Evolutionary conservation across 2,113 vertebrate genomes (phyloP).

Genomic region (Arizona elegans): DNA sequence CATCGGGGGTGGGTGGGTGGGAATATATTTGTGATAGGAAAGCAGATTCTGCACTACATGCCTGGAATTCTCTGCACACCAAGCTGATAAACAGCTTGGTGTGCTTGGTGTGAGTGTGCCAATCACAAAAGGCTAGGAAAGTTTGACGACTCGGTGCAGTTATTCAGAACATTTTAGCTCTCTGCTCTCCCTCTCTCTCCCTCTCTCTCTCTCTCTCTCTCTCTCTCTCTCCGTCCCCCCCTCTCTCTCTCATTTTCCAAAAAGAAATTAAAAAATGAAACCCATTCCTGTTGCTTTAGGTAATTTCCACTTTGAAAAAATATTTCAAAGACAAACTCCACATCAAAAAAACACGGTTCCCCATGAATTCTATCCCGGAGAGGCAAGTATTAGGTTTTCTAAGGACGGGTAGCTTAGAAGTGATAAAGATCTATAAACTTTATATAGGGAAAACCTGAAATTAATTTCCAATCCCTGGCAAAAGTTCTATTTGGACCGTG

Average conservation of each 20-base stretch:
- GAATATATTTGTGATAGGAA: background rate
- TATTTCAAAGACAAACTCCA: background rate
- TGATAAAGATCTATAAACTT: background rate
- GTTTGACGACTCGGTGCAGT: background rate
- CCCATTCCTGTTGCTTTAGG: background rate
- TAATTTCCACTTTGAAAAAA: background rate
- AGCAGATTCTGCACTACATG: background rate
- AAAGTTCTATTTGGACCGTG: background rate
- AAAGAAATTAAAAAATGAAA: constrained; percentile 3
- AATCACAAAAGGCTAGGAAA: background rate
- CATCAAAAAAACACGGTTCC: background rate
- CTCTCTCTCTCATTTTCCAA: background rate
- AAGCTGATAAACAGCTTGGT: background rate
- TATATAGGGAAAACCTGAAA: background rate
- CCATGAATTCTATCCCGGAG: background rate
- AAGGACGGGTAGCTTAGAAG: background rate
- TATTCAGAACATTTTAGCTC: background rate
- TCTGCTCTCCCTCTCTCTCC: background rate
- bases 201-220: too few species aligned
- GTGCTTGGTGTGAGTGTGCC: too few species aligned
- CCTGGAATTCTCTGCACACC: background rate
- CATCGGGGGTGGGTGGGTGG: too few species aligned
- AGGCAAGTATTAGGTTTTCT: background rate
- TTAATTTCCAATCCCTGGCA: background rate
- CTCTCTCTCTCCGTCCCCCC: too few species aligned